A percentile compares a stretch with the other conserved stretches of the same genome.
phyloP scores from a whole-genome alignment of 2,113 vertebrate genomes.

The Misgurnus mizolepis region DNA sequence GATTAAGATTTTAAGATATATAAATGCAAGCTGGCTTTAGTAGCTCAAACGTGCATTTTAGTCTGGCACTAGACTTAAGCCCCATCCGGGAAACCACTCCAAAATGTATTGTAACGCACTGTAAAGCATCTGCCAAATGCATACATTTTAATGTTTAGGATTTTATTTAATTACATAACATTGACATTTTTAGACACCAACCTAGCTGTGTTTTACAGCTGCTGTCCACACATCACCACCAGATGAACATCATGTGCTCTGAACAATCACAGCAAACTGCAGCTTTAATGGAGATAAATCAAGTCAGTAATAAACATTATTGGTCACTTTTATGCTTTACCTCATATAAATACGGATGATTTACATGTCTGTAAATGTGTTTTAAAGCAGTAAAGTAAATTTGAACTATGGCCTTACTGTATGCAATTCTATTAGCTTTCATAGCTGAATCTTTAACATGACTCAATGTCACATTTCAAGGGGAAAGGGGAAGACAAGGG shows the following conservation, averaged over 20 bases:
- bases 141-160: too few relatives aligned
- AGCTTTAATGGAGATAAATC: constrained; percentile 31
- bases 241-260: not conserved
- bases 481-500: too few relatives aligned
- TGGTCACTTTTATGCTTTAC: constrained; percentile 16
- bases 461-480: not conserved
- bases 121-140: too few relatives aligned
- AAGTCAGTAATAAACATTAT: constrained; percentile 16
- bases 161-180: not conserved
- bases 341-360: constrained; percentile 12
- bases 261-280: not conserved
- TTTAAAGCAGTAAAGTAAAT: not conserved
- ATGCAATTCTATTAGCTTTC: not conserved
- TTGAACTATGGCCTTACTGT: not conserved
- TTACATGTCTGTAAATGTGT: not conserved
- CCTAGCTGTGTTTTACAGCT: not conserved
- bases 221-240: not conserved
- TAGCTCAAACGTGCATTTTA: too few relatives aligned
- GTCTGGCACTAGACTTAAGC: too few relatives aligned
- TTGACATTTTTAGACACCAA: not conserved
- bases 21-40: too few relatives aligned
- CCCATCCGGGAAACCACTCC: too few relatives aligned
- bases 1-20: too few relatives aligned
- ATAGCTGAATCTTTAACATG: not conserved
- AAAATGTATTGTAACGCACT: too few relatives aligned